Base-by-base conservation (phyloP, 2,113 vertebrate species). In the Nothoprocta pentlandii region DNA sequence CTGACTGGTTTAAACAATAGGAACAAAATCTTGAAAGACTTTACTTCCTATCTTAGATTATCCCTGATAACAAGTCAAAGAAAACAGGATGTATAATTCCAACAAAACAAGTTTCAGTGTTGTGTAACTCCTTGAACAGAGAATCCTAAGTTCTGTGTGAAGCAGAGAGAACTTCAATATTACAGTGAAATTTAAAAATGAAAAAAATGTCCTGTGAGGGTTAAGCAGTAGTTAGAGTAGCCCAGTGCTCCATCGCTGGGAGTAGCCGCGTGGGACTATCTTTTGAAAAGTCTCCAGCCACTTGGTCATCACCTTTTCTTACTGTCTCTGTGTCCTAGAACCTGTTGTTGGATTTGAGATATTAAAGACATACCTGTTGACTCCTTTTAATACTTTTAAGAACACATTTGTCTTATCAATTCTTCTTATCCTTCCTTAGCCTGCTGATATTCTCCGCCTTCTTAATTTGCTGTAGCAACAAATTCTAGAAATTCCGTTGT, bases 1-100 rank as follows among this genome's bases (percentile, higher is more conserved):
- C 56, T 92, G 76, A 63, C 54, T 90, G 11, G 42, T 84, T 84
- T 71, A 86, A 93, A 93, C 93, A 96, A 94, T 95, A 92, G 95
- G 47, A 93, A 88, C 80, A 16, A 0, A 66, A 88, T 88, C 88
- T 39, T 86, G 6, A 28, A 90, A 83, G 34, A 23, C 69, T 91
- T 70, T 62, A 68, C 68, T 92, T 94, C 93, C 83, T 75, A 75
- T 71, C 68, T 92, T 75, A 92, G 92, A 92, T 93, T 64, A 49
- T 49, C n/a, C 42, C 75, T 92, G 92, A 92, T 90, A 93, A 83
- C 54, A 89, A 82, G 89, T 61, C 44, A 80, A 77, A 93, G 90
- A 85, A 80, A 90, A 82, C 73, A 70, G 69, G 92, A 92, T 86
- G 64, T 86, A 7, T 84, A 74, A 59, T 70, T 87, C 66, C 77